These are phyloP conservation scores for Panulirus ornatus DNA, from an alignment of 1,140 invertebrate species.

Conservation along the genomic window DNA sequence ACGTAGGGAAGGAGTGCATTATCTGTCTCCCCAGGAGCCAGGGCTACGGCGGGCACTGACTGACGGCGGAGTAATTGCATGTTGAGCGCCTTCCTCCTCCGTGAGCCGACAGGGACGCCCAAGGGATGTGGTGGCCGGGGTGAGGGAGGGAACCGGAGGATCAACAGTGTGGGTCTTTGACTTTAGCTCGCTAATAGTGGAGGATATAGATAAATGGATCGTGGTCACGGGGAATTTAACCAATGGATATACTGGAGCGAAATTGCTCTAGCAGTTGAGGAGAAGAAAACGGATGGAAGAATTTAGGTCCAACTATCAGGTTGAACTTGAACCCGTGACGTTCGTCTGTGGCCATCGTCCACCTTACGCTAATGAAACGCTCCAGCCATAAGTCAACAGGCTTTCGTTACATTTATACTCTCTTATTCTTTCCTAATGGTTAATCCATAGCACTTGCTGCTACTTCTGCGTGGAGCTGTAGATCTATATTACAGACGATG, in stretches of 20 bases:
- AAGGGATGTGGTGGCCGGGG: not conserved
- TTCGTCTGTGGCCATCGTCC: too few relatives aligned
- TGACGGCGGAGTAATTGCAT: conserved; percentile 67
- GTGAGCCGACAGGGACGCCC: conserved; percentile 21
- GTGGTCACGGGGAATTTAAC: conserved; percentile 36
- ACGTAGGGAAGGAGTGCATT: conserved; percentile 55
- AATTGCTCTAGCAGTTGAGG: not conserved
- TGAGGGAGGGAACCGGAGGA: conserved; percentile 1
- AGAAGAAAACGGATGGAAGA: not conserved
- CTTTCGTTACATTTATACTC: too few relatives aligned
- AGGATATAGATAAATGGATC: conserved; percentile 58
- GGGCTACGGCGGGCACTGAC: conserved; percentile 47
- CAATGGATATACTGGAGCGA: conserved; percentile 4
- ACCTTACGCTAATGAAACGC: too few relatives aligned
- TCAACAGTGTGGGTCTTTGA: not conserved
- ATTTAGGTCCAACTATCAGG: not conserved
- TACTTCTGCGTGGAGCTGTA: too few relatives aligned
- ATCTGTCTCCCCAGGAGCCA: conserved; percentile 56
- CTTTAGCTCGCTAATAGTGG: conserved; percentile 42
- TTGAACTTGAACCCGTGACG: not conserved
- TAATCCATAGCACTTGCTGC: too few relatives aligned
- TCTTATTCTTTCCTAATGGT: too few relatives aligned
- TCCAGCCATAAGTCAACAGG: too few relatives aligned
- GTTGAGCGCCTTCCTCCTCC: conserved; percentile 50
- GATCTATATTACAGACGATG: too few relatives aligned